Conservation (phyloP, 2,113 vertebrate genomes). For the Saccopteryx leptura region DNA sequence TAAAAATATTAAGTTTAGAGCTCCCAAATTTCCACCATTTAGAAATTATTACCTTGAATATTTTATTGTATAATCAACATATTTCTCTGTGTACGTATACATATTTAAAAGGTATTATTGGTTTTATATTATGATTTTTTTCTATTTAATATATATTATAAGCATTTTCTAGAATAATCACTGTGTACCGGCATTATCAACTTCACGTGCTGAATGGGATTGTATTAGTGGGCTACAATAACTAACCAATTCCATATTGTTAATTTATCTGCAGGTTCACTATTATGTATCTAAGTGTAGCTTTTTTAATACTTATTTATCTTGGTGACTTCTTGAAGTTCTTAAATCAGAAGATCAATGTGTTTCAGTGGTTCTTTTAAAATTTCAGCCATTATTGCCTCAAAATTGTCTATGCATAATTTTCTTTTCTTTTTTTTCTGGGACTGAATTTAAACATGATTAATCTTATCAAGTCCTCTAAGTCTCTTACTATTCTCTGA, state of each 20-base stretch:
- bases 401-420: background rate
- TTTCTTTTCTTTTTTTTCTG: background rate
- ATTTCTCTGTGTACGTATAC: background rate
- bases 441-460: background rate
- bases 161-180: constrained; percentile 30
- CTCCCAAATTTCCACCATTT: constrained; percentile 6
- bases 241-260: background rate
- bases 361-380: background rate
- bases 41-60: constrained; percentile 25
- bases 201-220: background rate
- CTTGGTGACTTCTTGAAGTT: constrained; percentile 8
- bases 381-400: background rate
- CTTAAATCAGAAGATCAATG: background rate
- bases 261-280: constrained; percentile 33
- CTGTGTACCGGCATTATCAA: background rate
- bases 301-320: background rate
- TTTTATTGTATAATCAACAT: constrained; percentile 9
- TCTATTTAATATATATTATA: background rate
- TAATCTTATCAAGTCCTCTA: background rate
- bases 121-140: background rate
- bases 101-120: background rate
- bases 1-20: constrained; percentile 26
- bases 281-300: background rate
- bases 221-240: background rate
- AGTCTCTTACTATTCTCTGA: background rate